Conservation (phyloP, 2,888 invertebrate species). For the Eueremaeus valkanovi region DNA sequence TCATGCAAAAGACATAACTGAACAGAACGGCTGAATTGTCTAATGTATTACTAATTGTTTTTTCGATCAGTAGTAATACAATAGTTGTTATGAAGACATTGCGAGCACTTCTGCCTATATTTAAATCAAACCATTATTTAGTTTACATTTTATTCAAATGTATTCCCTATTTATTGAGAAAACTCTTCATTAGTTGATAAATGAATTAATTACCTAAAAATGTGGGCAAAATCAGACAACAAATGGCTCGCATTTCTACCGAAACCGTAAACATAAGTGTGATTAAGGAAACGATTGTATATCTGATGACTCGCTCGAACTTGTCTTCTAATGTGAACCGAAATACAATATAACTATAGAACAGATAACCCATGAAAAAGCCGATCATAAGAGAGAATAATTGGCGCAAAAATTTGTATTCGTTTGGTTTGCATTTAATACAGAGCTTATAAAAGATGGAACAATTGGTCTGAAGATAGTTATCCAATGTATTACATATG, state of each 20-base stretch:
- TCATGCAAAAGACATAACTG: not conserved
- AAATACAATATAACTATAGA: not conserved
- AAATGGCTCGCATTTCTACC: constrained; percentile 25
- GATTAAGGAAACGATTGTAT: not conserved
- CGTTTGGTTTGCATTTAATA: not conserved
- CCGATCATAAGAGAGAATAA: not conserved
- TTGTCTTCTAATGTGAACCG: not conserved
- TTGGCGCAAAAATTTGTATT: not conserved
- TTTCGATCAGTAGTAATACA: not conserved
- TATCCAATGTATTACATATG: not conserved
- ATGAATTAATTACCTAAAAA: constrained; percentile 16
- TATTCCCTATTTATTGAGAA: not conserved
- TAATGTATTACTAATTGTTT: not conserved
- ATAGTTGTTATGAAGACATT: not conserved
- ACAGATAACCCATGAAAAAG: not conserved
- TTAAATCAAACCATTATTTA: not conserved
- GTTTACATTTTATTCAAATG: not conserved
- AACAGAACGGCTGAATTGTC: not conserved
- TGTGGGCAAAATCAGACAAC: constrained; percentile 20
- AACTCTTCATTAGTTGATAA: too few species aligned
- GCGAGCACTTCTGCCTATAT: constrained; percentile 17
- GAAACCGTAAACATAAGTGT: constrained; percentile 5
- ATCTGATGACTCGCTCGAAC: not conserved
- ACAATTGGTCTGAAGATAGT: not conserved
- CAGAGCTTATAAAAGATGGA: not conserved